Conservation (phyloP, 2,888 invertebrate species). For the Drosophila helvetica region DNA sequence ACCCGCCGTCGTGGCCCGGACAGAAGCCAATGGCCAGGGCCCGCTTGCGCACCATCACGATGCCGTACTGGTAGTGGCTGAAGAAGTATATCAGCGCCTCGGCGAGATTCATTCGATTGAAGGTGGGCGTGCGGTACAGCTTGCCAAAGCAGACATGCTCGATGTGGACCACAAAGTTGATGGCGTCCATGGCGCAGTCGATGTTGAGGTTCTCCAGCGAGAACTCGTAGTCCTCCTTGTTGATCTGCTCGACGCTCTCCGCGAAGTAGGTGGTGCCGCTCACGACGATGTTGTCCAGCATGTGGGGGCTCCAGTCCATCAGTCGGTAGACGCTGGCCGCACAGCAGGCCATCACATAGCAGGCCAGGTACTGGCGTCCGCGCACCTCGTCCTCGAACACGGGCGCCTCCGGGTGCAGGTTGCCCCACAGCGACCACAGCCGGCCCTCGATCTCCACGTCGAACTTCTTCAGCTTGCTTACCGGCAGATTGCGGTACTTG, state of each 20-base stretch:
- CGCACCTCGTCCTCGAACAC: constrained; percentile 85
- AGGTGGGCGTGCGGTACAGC: constrained; percentile 84
- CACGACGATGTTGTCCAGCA: constrained; percentile 87
- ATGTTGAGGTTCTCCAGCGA: constrained; percentile 85
- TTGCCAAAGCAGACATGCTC: constrained; percentile 87
- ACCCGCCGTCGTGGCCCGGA: constrained; percentile 84
- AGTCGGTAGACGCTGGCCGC: constrained; percentile 86
- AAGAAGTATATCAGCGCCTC: constrained; percentile 87
- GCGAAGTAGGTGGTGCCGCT: constrained; percentile 86
- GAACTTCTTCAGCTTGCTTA: constrained; percentile 85
- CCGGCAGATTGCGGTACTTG: constrained; percentile 71
- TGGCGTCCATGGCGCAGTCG: constrained; percentile 86
- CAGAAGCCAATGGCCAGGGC: constrained; percentile 85
- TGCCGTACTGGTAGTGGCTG: constrained; percentile 85
- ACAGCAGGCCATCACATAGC: constrained; percentile 86
- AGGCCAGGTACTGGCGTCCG: constrained; percentile 87
- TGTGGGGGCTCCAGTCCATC: constrained; percentile 87
- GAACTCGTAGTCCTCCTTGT: constrained; percentile 86
- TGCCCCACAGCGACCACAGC: constrained; percentile 88
- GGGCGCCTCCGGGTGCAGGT: constrained; percentile 86
- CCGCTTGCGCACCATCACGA: constrained; percentile 85
- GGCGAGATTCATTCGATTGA: constrained; percentile 86
- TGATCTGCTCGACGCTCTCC: constrained; percentile 85
- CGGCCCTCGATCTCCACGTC: constrained; percentile 88
- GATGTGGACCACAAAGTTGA: constrained; percentile 85